Base-by-base conservation (phyloP, 2,888 invertebrate species). In the Criorhina ranunculi region DNA sequence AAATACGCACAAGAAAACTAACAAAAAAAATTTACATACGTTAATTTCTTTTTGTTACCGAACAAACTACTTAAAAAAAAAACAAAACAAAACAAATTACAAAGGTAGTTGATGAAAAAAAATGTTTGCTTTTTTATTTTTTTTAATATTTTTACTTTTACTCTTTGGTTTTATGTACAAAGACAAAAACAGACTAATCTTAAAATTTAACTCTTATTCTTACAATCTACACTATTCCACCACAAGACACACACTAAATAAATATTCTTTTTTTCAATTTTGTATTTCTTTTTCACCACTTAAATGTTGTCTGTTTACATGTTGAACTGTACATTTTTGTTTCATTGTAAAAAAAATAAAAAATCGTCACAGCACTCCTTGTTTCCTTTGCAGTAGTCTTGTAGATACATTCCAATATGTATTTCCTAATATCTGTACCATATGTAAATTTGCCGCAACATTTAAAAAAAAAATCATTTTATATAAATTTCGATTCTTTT, bases 1-100 rank as follows among this genome's bases (percentile, higher is more conserved):
- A 75, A 59, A 59, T 59, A 72, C 59, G 66, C 88, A 89, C 88
- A 73, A 79, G 87, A 87, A 86, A 88, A 86, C 70, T 78, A 87
- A 89, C 87, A 87, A 89, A 89, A 70, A 88, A 88, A 89, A 83
- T 83, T 67, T 60, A 76, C 66, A 31, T 49, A 55, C 51, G 75
- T 79, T 79, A 29, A 66, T 83, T 78, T 79, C 55, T 69, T 73
- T 72, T 86, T 60, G 35, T 72, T 69, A 72, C 40, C 46, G 35
- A 82, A 78, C 24, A 69, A 67, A 76, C 44, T 64, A 60, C 46
- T 72, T 37, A 46, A 55, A 60, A 70, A 53, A 78, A 76, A 60
- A 53, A 49, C 31, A 33, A 73, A 46, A 69, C 62, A 64, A 75
- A 59, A 75, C 64, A 59, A 64, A 75, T 29, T 60, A 62, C 62